phyloP scores from a whole-genome alignment of 2,797 vertebrate species.

The Anguilla anguilla region DNA sequence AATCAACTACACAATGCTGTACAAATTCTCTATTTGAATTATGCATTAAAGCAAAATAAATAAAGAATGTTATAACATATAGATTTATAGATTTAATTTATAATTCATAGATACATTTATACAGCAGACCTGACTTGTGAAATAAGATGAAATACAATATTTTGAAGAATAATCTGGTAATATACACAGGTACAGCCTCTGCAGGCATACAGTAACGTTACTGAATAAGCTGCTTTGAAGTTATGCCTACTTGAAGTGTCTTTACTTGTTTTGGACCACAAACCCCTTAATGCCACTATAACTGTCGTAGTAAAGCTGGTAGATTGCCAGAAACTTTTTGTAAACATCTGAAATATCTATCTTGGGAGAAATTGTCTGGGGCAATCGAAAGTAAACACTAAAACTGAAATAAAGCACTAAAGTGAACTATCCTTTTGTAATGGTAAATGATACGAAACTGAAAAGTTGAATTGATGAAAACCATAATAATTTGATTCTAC shows the following conservation, averaged over 20 bases:
- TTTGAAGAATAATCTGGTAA: not conserved
- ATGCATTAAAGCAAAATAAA: not conserved
- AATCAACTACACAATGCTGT: not conserved
- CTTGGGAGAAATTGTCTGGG: not conserved
- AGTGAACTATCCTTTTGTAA: not conserved
- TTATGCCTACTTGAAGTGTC: not conserved
- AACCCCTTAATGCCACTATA: not conserved
- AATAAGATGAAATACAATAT: not conserved
- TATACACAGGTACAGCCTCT: not conserved
- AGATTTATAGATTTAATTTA: not conserved
- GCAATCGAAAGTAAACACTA: not conserved
- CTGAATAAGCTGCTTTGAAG: not conserved
- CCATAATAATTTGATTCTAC: not conserved
- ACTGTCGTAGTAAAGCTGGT: not conserved
- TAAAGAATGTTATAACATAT: not conserved
- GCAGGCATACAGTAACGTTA: not conserved
- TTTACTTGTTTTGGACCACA: not conserved
- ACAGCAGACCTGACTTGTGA: too few relatives aligned
- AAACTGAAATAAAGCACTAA: not conserved
- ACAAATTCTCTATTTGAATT: not conserved
- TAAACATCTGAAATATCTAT: not conserved
- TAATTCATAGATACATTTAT: not conserved
- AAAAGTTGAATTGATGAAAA: not conserved
- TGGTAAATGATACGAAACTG: not conserved
- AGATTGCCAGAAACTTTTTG: not conserved